These are phyloP conservation scores for Cairina moschata DNA, from an alignment of 2,113 vertebrate genomes.

Conservation along the genomic window DNA sequence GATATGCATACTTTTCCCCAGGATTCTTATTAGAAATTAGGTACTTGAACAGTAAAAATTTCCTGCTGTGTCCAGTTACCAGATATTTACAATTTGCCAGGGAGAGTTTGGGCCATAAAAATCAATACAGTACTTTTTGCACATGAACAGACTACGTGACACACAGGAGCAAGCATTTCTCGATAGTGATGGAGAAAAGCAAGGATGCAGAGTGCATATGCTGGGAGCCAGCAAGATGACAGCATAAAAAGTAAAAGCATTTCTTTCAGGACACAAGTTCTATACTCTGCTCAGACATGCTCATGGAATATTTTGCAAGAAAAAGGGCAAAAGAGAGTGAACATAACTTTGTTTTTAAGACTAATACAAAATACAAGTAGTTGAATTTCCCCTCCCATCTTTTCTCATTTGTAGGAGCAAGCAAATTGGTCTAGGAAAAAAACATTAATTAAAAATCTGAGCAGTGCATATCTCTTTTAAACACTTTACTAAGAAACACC, in stretches of 20 bases:
- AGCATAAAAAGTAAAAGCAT: rapidly evolving
- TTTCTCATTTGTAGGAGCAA: not conserved
- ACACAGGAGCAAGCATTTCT: not conserved
- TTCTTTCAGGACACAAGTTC: not conserved
- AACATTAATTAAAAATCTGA: not conserved
- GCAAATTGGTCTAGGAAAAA: not conserved
- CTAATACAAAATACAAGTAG: not conserved
- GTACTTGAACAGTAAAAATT: not conserved
- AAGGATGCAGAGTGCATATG: not conserved
- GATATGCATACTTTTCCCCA: not conserved
- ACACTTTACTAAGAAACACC: not conserved
- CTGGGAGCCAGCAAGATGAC: not conserved
- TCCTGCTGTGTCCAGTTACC: not conserved
- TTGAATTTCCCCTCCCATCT: not conserved
- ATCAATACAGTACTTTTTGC: not conserved
- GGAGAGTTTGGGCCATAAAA: not conserved
- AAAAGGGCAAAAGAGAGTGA: not conserved
- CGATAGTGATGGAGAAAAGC: not conserved
- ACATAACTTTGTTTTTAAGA: not conserved
- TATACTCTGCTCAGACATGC: not conserved
- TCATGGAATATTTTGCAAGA: not conserved
- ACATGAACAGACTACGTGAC: not conserved
- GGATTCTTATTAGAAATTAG: not conserved
- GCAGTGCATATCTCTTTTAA: not conserved
- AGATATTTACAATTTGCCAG: not conserved